A percentile compares a stretch with the other conserved stretches of the same genome.
Evolutionary conservation across 2,888 invertebrate genomes (phyloP).

Genomic region (Plagodis dolabraria): DNA sequence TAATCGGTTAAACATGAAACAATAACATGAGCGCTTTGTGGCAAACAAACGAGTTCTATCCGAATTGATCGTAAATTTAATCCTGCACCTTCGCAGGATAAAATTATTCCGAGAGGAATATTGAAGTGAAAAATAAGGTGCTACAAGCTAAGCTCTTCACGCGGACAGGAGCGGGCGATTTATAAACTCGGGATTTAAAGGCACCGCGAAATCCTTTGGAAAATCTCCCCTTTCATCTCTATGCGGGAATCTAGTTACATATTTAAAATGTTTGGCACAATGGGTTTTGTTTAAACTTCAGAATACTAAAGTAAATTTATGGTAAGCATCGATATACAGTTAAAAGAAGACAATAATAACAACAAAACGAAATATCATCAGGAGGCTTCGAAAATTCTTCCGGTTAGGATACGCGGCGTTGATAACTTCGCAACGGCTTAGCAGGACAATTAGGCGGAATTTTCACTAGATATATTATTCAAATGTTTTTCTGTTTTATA

Average conservation of each 20-base stretch:
- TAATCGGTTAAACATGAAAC: constrained; percentile 28
- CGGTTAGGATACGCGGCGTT: too few species aligned
- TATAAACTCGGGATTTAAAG: constrained; percentile 56
- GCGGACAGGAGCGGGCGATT: constrained; percentile 52
- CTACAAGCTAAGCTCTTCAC: constrained; percentile 40
- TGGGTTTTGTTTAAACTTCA: neutral
- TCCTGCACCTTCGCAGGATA: constrained; percentile 7
- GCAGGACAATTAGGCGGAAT: too few species aligned
- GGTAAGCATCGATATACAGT: too few species aligned
- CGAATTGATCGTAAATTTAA: constrained; percentile 2
- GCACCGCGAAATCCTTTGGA: constrained; percentile 46
- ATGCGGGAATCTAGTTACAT: constrained; percentile 7
- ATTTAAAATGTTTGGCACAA: neutral
- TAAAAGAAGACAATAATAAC: too few species aligned
- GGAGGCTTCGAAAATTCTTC: too few species aligned
- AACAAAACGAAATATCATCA: too few species aligned
- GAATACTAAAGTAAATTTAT: too few species aligned
- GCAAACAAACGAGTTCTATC: constrained; percentile 18
- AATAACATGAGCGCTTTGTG: constrained; percentile 24
- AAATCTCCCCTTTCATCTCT: constrained; percentile 52
- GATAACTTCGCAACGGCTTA: too few species aligned
- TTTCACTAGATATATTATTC: too few species aligned
- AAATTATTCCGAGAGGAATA: constrained; percentile 32
- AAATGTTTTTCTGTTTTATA: too few species aligned
- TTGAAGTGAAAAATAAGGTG: constrained; percentile 39